Evolutionary conservation across 2,113 vertebrate species (phyloP), one percentile per base, ranked within the genome.

Genomic region (Columbina picui): DNA sequence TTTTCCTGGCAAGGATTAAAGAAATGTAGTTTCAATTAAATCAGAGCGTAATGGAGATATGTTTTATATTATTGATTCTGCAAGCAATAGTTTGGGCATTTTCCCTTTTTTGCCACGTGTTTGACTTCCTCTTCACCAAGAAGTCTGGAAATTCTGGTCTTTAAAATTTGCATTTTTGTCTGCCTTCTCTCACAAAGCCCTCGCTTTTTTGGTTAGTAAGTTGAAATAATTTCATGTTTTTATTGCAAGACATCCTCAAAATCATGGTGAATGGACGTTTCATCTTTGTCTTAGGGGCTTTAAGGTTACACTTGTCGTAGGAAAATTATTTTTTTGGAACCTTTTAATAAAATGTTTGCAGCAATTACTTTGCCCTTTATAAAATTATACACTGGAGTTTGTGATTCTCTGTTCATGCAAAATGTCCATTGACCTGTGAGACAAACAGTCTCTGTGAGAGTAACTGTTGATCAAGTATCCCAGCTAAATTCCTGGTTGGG

Each of bases 21-120:
- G 96, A 91, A 97, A 95, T 60, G 78, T 84, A 91, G 21, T 83
- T 97, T 94, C 84, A 95, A 89, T 97, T 97, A 97, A 95, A 96
- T 86, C 59, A 75, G 87, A 82, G 53, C 4, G 30, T 97, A 94
- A 95, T 96, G 81, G 94, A 97, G 95, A 93, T 95, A 83, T 97
- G 97, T 96, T 98, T 98, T 90, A 59, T 91, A 97, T 98, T 97
- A 97, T 96, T 93, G 84, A 91, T 96, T 93, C 73, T 94, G 27
- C 86, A 92, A 94, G 79, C 57, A 85, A 91, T 73, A 92, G 59
- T 93, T 80, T 65, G 59, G 50, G 29, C 25, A 16, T 74, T 92
- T 94, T 87, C 65, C 89, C 86, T 70, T 80, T 22, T 60, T 12
- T 45, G 1, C 71, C 70, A 29, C 52, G 29, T 89, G 68, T 86